phyloP scores from a whole-genome alignment of 2,888 invertebrate genomes.

The Zelleria hepariella region DNA sequence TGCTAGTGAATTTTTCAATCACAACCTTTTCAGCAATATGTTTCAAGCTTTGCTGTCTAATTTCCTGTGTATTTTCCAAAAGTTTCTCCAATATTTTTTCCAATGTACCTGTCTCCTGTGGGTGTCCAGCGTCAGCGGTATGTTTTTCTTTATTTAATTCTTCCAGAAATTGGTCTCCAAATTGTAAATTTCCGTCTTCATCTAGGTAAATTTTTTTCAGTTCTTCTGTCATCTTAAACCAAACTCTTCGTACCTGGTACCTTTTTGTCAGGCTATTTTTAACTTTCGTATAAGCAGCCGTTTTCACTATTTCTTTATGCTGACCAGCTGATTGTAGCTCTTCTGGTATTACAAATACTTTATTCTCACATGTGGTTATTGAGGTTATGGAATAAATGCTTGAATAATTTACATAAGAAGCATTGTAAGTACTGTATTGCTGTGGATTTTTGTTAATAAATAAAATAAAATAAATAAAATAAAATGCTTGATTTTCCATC shows the following conservation, averaged over 20 bases:
- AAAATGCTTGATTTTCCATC: background rate
- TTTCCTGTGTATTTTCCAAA: too few relatives aligned
- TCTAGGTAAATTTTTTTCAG: background rate
- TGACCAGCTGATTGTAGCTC: background rate
- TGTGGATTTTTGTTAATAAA: too few relatives aligned
- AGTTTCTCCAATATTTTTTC: constrained; percentile 2
- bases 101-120: background rate
- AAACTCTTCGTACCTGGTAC: background rate
- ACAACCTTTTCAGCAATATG: too few relatives aligned
- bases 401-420: too few relatives aligned
- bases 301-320: background rate
- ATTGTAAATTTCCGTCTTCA: background rate
- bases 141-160: background rate
- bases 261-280: background rate
- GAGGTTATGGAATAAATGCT: background rate
- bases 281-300: background rate
- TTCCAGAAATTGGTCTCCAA: background rate
- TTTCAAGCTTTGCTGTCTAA: too few relatives aligned
- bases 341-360: background rate
- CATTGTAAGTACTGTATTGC: too few relatives aligned
- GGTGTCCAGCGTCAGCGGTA: background rate
- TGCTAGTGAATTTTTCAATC: constrained; percentile 9
- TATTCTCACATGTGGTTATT: background rate
- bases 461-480: too few relatives aligned
- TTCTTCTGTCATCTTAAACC: background rate